Evolutionary conservation across 2,888 invertebrate genomes (phyloP), one percentile per base, ranked within the genome.

Genomic region (Lasioglossum malachurum): DNA sequence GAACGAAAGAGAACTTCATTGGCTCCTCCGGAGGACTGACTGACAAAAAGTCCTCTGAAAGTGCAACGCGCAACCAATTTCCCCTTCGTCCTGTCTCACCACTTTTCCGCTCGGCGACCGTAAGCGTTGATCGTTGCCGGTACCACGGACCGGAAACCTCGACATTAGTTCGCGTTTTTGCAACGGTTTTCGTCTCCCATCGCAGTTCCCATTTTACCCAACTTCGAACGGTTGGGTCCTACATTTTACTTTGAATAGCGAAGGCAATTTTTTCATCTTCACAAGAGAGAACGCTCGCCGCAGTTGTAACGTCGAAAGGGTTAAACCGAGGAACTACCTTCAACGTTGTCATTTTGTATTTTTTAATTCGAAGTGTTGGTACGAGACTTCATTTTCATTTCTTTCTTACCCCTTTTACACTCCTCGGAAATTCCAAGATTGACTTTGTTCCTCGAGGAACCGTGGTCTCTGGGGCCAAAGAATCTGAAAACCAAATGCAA

Each of bases 81-180:
- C 92, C 92, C 93, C 93, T 92, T 94, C 94, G 93, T 93, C 93
- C 90, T 91, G 93, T 93, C 93, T 91, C 94, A 91, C 94, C 93
- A 94, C 94, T 94, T 94, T 94, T 94, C 94, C 94, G 92, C 93
- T 93, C 93, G 85, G 76, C 86, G 80, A 87, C 92, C 93, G 92
- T 93, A 93, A 93, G 92, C 78, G 87, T 31, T 79, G 93, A 93
- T 93, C 94, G 91, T 93, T 92, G 92, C 91, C 90, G 91, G 90
- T 88, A 91, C 90, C 80, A 92, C 92, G 92, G 92, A 93, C 89
- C 84, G 88, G 82, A 89, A 87, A 83, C 89, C 80, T 87, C 87
- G 90, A 90, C 91, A 91, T 93, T 93, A 81, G 71, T 77, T 53
- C 27, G 4, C 60, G 41, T 80, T 86, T 78, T 86, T 81, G 44